phyloP scores from a whole-genome alignment of 2,113 vertebrate species.

The Prunella himalayana region DNA sequence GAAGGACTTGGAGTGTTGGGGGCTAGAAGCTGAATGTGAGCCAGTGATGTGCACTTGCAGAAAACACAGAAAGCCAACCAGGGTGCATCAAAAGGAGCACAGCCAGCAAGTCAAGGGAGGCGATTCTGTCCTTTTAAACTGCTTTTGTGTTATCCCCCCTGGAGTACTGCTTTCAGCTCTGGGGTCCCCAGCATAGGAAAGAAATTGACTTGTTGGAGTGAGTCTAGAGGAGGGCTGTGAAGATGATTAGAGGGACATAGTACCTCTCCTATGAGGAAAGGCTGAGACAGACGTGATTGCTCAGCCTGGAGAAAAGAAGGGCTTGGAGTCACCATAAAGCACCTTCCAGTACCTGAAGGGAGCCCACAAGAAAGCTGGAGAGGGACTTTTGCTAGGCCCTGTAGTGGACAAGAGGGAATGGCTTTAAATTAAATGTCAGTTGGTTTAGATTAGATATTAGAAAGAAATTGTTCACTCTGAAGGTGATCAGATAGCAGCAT shows the following conservation, averaged over 20 bases:
- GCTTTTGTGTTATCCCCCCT: rapidly evolving
- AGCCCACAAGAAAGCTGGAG: neutral
- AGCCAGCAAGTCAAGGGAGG: neutral
- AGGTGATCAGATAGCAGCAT: neutral
- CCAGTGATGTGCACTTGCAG: neutral
- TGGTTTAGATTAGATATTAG: neutral
- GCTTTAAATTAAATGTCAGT: neutral
- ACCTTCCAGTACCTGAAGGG: neutral
- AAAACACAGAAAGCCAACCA: neutral
- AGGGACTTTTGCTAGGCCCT: neutral
- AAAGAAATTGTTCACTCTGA: neutral
- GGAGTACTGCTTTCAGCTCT: neutral
- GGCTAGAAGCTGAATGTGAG: neutral
- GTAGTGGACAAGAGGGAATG: neutral
- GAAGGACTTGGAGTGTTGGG: neutral
- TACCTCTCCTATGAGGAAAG: neutral
- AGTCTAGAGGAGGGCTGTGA: neutral
- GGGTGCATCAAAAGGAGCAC: neutral
- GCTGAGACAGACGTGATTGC: neutral
- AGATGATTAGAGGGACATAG: neutral
- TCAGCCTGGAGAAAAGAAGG: neutral
- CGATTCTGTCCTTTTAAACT: neutral
- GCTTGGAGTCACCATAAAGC: neutral
- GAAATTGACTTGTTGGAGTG: neutral
- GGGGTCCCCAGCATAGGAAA: neutral